A percentile compares a stretch with the other conserved stretches of the same genome.
These are phyloP conservation scores for Heliconius melpomene DNA, from an alignment of 1,140 invertebrate species.

Conservation along the genomic window DNA sequence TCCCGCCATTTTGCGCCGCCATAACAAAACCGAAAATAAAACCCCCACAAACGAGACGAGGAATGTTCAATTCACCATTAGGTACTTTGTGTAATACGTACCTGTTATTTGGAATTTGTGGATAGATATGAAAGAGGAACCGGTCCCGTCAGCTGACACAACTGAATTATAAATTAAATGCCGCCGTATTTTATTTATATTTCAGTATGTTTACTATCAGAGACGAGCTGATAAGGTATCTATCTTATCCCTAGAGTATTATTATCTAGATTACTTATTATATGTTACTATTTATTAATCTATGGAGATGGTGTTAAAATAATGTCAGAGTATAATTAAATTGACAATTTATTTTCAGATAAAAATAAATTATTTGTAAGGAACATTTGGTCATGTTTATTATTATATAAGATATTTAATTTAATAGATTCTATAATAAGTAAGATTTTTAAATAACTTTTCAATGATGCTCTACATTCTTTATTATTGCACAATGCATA, in stretches of 20 bases:
- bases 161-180: constrained; percentile 49
- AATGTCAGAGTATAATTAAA: background rate
- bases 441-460: too few relatives aligned
- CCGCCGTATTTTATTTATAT: background rate
- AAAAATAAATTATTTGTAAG: too few relatives aligned
- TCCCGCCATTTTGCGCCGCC: constrained; percentile 50
- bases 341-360: background rate
- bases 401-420: too few relatives aligned
- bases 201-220: constrained; percentile 6
- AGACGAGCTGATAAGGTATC: background rate
- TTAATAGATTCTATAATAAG: too few relatives aligned
- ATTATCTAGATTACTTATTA: background rate
- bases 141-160: constrained; percentile 69
- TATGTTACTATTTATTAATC: background rate
- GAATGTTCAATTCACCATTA: constrained; percentile 57
- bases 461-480: too few relatives aligned
- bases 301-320: background rate
- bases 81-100: constrained; percentile 55
- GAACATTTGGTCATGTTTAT: too few relatives aligned
- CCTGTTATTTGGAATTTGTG: constrained; percentile 70
- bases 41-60: constrained; percentile 47
- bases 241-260: constrained; percentile 8
- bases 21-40: constrained; percentile 53
- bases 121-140: constrained; percentile 48
- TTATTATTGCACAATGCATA: too few relatives aligned